These are phyloP conservation scores for Periphyllus acericola DNA, from an alignment of 2,888 invertebrate genomes.

Conservation along the genomic window DNA sequence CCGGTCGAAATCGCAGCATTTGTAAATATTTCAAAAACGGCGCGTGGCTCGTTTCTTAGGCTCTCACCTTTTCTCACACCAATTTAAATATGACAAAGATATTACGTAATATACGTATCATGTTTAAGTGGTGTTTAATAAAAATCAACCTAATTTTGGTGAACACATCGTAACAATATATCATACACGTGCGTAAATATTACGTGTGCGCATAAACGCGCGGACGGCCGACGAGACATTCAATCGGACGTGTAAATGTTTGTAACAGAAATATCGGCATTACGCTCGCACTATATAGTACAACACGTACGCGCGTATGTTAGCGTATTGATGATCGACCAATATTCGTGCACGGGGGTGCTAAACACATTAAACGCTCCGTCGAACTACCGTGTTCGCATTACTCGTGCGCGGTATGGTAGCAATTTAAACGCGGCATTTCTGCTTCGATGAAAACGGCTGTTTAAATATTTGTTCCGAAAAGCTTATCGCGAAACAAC, in stretches of 20 bases:
- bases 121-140: conserved; percentile 10
- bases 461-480: not conserved
- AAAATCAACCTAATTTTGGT: conserved; percentile 5
- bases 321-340: not conserved
- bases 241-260: not conserved
- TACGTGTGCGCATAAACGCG: not conserved
- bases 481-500: not conserved
- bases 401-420: too few species aligned
- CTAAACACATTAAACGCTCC: too few species aligned
- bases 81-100: conserved; percentile 24
- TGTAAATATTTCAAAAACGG: conserved; percentile 32
- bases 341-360: not conserved
- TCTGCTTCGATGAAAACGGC: not conserved
- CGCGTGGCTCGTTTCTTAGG: conserved; percentile 24
- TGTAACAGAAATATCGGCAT: not conserved
- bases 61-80: conserved; percentile 30
- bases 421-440: not conserved
- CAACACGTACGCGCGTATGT: not conserved
- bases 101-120: conserved; percentile 15
- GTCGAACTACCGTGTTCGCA: too few species aligned
- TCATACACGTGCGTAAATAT: not conserved
- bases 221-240: not conserved
- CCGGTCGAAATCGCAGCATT: conserved; percentile 43
- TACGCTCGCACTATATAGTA: not conserved
- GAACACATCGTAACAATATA: not conserved